Evolutionary conservation across 2,888 invertebrate genomes (phyloP).

Genomic region (Helobdella robusta): DNA sequence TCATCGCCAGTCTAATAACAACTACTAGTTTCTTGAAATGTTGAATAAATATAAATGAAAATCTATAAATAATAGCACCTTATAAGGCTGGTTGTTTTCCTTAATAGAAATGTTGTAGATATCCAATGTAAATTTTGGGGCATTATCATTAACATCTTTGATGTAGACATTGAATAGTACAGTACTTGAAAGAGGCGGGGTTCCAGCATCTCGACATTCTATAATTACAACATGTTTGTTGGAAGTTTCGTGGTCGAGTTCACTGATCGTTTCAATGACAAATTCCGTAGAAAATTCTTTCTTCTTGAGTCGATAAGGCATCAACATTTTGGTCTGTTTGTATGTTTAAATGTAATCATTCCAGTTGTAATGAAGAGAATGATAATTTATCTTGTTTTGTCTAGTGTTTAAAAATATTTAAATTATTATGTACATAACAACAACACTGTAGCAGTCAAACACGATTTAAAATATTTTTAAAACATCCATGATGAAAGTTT

Average conservation of each 20-base stretch:
- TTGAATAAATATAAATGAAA: no score
- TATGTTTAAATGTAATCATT: background rate
- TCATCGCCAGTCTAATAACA: no score
- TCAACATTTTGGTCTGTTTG: background rate
- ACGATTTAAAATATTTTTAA: no score
- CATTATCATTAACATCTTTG: constrained; percentile 32
- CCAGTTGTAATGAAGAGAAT: no score
- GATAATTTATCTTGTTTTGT: no score
- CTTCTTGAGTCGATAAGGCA: constrained; percentile 9
- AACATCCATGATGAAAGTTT: no score
- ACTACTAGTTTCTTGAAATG: no score
- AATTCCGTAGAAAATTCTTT: background rate
- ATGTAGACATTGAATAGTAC: constrained; percentile 25
- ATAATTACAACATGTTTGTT: constrained; percentile 29
- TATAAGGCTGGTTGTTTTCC: constrained; percentile 28
- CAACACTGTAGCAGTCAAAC: no score
- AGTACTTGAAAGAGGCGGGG: constrained; percentile 25
- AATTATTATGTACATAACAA: no score
- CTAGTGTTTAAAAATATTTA: no score
- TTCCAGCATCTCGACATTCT: constrained; percentile 30
- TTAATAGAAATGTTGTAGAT: constrained; percentile 27
- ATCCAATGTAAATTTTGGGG: constrained; percentile 29
- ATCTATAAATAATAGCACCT: no score
- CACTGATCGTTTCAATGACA: background rate
- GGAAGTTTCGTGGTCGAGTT: constrained; percentile 29